Evolutionary conservation across 1,140 invertebrate species (phyloP), one percentile per base, ranked within the genome.

Genomic region (Brachionus manjavacas): DNA sequence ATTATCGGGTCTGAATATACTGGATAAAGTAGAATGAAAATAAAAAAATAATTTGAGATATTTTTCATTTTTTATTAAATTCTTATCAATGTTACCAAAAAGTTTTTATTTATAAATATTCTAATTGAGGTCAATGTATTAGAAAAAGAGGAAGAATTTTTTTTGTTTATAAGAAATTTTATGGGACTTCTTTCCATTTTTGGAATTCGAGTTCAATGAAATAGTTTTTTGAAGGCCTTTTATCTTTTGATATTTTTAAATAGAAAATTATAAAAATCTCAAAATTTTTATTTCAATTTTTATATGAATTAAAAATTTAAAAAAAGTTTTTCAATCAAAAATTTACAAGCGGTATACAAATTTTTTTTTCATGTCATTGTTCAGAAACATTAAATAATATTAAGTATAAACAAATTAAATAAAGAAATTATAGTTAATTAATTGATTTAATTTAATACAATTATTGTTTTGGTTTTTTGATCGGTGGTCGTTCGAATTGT

Each of bases 401-500:
- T 11, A 14, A 14, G 35, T n/a, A 20, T 31, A 70, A 70, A 70
- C 14, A 70, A 70, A 12, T 72, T 41, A 41, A 16, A 41, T 43
- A 2, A 14, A 11, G 28, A 76, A 20, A 49, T 46, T 25, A 8
- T 49, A 23, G 46, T 16, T 41, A 74, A 76, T 49, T 76, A 3
- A 12, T 31, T 23, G 66, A 81, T 20, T 64, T 78, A 55, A 49
- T n/a, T n/a, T n/a, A n/a, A n/a, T n/a, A n/a, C n/a, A n/a, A 28
- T 43, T 68, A 81, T 64, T 81, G 79, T 23, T 81, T 81, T 64
- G 79, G 9, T 46, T 81, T 81, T 64, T 81, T 81, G 25, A 68
- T 20, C 4, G 79, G 79, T 43, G 79, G 79, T 64, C 9, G 8
- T 39, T 81, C 79, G n/a, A 76, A 68, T 31, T 81, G 55, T 12